Evolutionary conservation across 2,888 invertebrate genomes (phyloP).

Genomic region (Luperina nickerlii): DNA sequence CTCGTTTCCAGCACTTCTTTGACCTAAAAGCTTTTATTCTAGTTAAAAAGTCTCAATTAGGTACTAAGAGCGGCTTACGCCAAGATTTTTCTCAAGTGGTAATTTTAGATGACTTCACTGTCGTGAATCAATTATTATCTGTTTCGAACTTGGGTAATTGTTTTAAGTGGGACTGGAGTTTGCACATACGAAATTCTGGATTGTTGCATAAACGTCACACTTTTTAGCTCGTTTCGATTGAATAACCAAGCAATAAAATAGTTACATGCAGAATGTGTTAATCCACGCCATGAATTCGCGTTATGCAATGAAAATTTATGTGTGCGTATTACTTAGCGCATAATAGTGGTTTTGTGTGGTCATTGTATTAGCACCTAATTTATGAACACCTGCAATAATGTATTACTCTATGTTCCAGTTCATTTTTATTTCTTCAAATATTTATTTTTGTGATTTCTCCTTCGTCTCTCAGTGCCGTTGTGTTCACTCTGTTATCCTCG

Average conservation of each 20-base stretch:
- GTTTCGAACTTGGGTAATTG: conserved; percentile 28
- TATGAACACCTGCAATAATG: conserved; percentile 41
- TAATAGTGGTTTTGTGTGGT: conserved; percentile 46
- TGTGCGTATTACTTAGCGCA: conserved; percentile 45
- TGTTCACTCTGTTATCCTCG: conserved; percentile 40
- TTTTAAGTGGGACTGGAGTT: conserved; percentile 28
- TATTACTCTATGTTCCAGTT: conserved; percentile 26
- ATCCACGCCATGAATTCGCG: conserved; percentile 48
- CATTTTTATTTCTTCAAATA: neutral
- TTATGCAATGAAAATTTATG: conserved; percentile 60
- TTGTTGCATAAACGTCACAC: conserved; percentile 54
- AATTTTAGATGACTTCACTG: conserved; percentile 41
- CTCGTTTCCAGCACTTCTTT: conserved; percentile 53
- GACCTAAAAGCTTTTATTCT: conserved; percentile 60
- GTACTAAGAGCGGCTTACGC: conserved; percentile 46
- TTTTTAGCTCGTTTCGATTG: conserved; percentile 56
- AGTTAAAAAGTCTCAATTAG: conserved; percentile 64
- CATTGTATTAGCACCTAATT: conserved; percentile 52
- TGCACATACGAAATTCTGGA: conserved; percentile 34
- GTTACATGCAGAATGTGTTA: conserved; percentile 59
- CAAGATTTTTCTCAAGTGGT: conserved; percentile 56
- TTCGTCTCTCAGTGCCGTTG: conserved; percentile 24
- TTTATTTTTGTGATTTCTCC: conserved; percentile 15
- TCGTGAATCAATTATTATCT: conserved; percentile 59
- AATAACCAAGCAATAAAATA: conserved; percentile 58